phyloP scores from a whole-genome alignment of 2,797 vertebrate species.

The Tokudaia tokunoshimensis region DNA sequence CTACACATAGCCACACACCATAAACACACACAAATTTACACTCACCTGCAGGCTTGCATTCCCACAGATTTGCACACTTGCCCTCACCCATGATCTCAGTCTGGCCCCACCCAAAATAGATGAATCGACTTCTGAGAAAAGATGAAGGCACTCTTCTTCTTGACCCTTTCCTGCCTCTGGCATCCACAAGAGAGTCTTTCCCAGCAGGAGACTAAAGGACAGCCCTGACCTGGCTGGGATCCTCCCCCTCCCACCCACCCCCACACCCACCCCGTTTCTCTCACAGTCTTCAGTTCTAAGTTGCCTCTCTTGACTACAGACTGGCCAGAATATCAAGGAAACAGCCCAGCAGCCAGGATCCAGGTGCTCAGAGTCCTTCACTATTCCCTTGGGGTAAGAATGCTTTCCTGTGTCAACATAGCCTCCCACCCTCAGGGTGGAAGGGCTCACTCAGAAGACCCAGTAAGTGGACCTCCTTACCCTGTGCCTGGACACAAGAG shows the following conservation, averaged over 20 bases:
- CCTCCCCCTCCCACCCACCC: background rate
- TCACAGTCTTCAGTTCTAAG: conserved; percentile 38
- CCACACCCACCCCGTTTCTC: background rate
- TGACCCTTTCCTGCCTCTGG: background rate
- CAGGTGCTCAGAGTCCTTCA: background rate
- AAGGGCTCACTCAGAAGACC: background rate
- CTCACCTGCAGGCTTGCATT: background rate
- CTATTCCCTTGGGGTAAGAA: background rate
- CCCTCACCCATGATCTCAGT: background rate
- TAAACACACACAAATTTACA: background rate
- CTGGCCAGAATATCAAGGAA: fast-evolving
- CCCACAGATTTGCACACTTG: background rate
- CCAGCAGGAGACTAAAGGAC: background rate
- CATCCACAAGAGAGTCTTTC: background rate
- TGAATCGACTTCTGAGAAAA: background rate
- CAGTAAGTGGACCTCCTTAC: background rate
- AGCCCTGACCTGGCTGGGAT: conserved; percentile 43
- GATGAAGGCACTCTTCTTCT: background rate
- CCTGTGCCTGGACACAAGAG: background rate
- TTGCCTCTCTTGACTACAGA: fast-evolving
- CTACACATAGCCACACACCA: background rate
- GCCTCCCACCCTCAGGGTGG: fast-evolving
- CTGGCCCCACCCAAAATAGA: background rate
- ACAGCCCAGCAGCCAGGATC: background rate
- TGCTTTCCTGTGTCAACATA: background rate